phyloP scores from a whole-genome alignment of 2,113 vertebrate genomes.

The Aegypius monachus region DNA sequence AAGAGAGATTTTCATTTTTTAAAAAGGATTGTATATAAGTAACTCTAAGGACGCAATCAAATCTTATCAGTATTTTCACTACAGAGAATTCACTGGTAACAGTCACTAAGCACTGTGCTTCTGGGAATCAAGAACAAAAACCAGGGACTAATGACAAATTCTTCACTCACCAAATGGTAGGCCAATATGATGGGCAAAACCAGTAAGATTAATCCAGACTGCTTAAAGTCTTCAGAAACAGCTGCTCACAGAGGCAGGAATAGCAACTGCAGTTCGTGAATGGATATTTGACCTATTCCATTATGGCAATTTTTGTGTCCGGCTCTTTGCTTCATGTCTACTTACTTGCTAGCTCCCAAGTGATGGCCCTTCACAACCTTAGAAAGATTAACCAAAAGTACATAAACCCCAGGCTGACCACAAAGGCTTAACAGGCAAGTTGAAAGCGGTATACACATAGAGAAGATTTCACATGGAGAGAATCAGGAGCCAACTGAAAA shows the following conservation, averaged over 20 bases:
- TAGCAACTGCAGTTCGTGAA: neutral
- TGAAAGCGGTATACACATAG: neutral
- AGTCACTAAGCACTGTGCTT: neutral
- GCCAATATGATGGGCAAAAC: neutral
- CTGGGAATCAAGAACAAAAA: neutral
- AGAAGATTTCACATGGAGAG: neutral
- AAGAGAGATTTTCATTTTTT: neutral
- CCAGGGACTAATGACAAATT: neutral
- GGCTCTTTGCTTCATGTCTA: neutral
- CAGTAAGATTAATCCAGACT: neutral
- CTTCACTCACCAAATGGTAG: neutral
- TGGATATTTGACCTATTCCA: neutral
- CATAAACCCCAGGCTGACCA: neutral
- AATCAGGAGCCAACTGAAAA: neutral
- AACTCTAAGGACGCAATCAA: neutral
- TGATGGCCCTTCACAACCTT: neutral
- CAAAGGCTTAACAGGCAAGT: neutral
- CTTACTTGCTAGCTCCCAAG: neutral
- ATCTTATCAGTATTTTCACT: neutral
- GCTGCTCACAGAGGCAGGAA: neutral
- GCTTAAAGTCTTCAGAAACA: neutral
- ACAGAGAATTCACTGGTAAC: neutral
- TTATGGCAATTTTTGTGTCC: neutral
- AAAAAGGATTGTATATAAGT: neutral
- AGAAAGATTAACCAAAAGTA: neutral